Conservation (phyloP, 2,888 invertebrate genomes). For the Xestia rhomboidea region DNA sequence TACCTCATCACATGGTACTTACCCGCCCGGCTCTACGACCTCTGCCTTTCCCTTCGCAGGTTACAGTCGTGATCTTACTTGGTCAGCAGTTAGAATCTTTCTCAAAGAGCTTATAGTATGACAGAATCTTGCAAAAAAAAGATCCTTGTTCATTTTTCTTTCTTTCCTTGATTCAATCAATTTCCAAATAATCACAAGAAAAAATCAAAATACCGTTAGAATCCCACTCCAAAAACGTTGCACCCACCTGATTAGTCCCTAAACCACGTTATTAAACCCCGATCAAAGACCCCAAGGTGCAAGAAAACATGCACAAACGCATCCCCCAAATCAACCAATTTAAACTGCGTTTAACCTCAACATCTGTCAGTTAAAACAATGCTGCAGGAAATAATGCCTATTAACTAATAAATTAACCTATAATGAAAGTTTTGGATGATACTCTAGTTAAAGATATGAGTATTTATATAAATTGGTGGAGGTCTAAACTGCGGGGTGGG, state of each 20-base stretch:
- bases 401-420: constrained; percentile 83
- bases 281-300: constrained; percentile 52
- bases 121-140: background rate
- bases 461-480: constrained; percentile 78
- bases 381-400: constrained; percentile 68
- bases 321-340: constrained; percentile 51
- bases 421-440: constrained; percentile 78
- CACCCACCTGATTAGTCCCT: constrained; percentile 40
- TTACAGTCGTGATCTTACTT: no score
- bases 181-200: constrained; percentile 1
- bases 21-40: no score
- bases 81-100: no score
- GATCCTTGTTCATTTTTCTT: background rate
- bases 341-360: constrained; percentile 63
- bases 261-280: constrained; percentile 49
- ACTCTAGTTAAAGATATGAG: constrained; percentile 67
- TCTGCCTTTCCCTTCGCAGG: no score
- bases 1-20: no score
- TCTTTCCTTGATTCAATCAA: constrained; percentile 1
- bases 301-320: constrained; percentile 53
- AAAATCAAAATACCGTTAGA: constrained; percentile 4
- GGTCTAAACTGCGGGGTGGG: constrained; percentile 66
- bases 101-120: no score
- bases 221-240: constrained; percentile 11
- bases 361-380: constrained; percentile 79